These are phyloP conservation scores for Dendrophyllia cribrosa DNA, from an alignment of 64 coral and sea anemone genomes.

Conservation along the genomic window DNA sequence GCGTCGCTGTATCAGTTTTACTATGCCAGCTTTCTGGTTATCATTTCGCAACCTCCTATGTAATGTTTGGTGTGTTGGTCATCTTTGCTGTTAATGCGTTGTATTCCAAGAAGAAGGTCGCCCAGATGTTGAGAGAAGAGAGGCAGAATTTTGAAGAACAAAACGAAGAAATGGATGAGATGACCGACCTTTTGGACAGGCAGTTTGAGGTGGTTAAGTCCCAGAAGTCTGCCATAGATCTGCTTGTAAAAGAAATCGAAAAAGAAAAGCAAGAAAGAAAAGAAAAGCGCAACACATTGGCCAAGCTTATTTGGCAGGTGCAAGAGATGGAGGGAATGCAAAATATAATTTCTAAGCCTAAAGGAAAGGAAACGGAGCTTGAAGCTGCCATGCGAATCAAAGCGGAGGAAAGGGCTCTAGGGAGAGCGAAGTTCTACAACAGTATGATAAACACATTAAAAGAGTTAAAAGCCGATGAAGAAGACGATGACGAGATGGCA, in stretches of 20 bases:
- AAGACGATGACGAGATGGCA: constrained; percentile 58
- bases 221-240: constrained; percentile 85
- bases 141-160: constrained; percentile 72
- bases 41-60: constrained; percentile 41
- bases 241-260: constrained; percentile 83
- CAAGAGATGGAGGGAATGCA: constrained; percentile 93
- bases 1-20: constrained; percentile 58
- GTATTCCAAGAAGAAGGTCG: constrained; percentile 61
- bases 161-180: constrained; percentile 85
- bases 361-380: constrained; percentile 38
- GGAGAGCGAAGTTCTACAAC: constrained; percentile 73
- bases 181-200: constrained; percentile 84
- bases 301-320: constrained; percentile 85
- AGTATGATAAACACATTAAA: constrained; percentile 67
- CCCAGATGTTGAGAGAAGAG: constrained; percentile 77
- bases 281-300: constrained; percentile 73
- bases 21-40: constrained; percentile 65
- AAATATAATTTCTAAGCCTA: constrained; percentile 61
- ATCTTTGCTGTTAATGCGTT: constrained; percentile 72
- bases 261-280: constrained; percentile 84
- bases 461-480: constrained; percentile 72
- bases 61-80: constrained; percentile 21
- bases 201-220: constrained; percentile 87
- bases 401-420: constrained; percentile 75
- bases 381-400: constrained; percentile 49